Conservation (phyloP, 2,113 vertebrate species). For the Anhinga anhinga region DNA sequence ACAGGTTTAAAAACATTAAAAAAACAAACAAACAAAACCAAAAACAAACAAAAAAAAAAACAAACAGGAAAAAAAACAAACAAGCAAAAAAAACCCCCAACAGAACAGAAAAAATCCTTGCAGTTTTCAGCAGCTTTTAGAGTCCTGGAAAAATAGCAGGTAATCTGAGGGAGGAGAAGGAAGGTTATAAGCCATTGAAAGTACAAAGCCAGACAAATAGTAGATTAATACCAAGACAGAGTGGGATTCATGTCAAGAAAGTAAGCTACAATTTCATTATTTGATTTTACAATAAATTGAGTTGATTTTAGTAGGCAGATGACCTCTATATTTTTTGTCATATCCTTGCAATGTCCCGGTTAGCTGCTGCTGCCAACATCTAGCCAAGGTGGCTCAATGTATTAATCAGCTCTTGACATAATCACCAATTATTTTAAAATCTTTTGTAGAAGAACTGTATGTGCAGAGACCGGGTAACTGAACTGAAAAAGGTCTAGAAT, state of each 20-base stretch:
- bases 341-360: background rate
- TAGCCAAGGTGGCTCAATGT: background rate
- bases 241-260: background rate
- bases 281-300: background rate
- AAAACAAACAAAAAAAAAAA: background rate
- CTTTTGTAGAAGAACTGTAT: background rate
- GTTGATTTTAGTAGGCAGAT: background rate
- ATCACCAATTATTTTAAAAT: background rate
- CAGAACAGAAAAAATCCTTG: background rate
- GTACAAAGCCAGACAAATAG: background rate
- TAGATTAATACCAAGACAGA: background rate
- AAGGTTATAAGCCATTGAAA: background rate
- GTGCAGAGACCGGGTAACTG: background rate
- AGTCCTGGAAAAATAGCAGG: background rate
- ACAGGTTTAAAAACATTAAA: background rate
- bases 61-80: no score
- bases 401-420: background rate
- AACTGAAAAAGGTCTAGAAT: background rate
- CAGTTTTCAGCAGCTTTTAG: background rate
- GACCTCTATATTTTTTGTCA: background rate
- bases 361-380: background rate
- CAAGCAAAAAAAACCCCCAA: background rate
- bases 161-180: background rate
- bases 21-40: no score
- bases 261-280: background rate